Evolutionary conservation across 2,888 invertebrate species (phyloP).

Genomic region (Rapana venosa): DNA sequence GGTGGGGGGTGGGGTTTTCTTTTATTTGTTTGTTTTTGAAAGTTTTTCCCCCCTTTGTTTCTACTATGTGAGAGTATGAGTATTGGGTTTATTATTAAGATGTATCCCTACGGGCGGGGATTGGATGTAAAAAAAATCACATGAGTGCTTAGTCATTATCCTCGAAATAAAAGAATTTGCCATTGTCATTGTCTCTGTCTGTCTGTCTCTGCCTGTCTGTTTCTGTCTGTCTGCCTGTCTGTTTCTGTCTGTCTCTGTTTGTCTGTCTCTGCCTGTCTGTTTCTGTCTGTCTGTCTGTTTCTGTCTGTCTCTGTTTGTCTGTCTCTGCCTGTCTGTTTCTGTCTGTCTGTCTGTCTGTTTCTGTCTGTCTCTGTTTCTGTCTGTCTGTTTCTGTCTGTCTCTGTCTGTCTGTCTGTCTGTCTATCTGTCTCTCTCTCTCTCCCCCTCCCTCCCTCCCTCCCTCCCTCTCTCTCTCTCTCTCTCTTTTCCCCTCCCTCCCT

Average conservation of each 20-base stretch:
- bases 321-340: constrained; percentile 19
- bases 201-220: neutral
- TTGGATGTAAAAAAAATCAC: too few relatives aligned
- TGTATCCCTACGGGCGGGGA: too few relatives aligned
- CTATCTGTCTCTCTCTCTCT: constrained; percentile 39
- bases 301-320: constrained; percentile 39
- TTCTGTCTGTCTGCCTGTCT: neutral
- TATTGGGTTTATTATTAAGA: too few relatives aligned
- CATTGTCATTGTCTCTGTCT: neutral
- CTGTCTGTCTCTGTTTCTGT: neutral
- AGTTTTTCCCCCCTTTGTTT: too few relatives aligned
- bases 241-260: neutral
- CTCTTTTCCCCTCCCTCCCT: constrained; percentile 16
- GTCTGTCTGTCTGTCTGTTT: neutral
- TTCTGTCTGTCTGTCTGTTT: constrained; percentile 5
- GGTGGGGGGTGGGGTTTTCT: too few relatives aligned
- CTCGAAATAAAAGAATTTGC: too few relatives aligned
- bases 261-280: constrained; percentile 41
- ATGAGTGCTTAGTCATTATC: too few relatives aligned
- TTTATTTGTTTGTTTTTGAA: too few relatives aligned
- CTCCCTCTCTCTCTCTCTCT: constrained; percentile 40
- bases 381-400: neutral
- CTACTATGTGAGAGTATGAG: too few relatives aligned
- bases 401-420: constrained; percentile 5
- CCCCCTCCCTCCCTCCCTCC: constrained; percentile 35